Evolutionary conservation across 2,113 vertebrate genomes (phyloP).

Genomic region (Pyxicephalus adspersus): DNA sequence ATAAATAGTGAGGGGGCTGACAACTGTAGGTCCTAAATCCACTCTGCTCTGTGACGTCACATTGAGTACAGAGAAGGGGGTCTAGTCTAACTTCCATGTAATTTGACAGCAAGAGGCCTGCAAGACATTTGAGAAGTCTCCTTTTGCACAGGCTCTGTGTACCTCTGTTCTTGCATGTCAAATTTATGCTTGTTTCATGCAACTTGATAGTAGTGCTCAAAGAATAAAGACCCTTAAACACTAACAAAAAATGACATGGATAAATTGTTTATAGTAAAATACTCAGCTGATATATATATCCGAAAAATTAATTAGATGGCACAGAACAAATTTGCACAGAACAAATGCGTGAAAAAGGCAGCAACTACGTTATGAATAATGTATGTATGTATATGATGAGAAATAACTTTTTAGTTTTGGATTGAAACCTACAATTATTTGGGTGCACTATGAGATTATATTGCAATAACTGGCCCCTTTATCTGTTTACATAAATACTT

Average conservation of each 20-base stretch:
- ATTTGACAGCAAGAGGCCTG: slow-evolving; percentile 72
- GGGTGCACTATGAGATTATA: neutral
- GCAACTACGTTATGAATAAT: no score
- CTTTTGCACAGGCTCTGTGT: slow-evolving; percentile 63
- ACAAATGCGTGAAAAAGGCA: neutral
- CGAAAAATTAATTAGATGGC: slow-evolving; percentile 5
- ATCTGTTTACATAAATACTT: neutral
- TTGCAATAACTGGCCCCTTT: no score
- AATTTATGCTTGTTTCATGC: slow-evolving; percentile 63
- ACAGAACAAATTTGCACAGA: neutral
- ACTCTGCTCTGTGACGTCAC: slow-evolving; percentile 68
- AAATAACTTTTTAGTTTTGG: no score
- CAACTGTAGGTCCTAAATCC: slow-evolving; percentile 71
- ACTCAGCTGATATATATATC: slow-evolving; percentile 51
- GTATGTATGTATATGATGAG: no score
- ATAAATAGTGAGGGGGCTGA: slow-evolving; percentile 65
- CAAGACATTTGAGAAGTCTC: slow-evolving; percentile 71
- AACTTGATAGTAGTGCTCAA: slow-evolving; percentile 63
- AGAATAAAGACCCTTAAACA: slow-evolving; percentile 59
- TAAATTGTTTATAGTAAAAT: slow-evolving; percentile 45
- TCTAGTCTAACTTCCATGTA: slow-evolving; percentile 66
- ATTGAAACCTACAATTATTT: neutral
- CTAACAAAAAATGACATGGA: slow-evolving; percentile 42
- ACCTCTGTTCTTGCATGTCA: slow-evolving; percentile 67
- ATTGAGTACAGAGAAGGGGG: slow-evolving; percentile 60